Percentiles rank a stretch among this genome's conserved stretches.
phyloP scores from a whole-genome alignment of 2,888 invertebrate genomes.

The Drosophila anceps region DNA sequence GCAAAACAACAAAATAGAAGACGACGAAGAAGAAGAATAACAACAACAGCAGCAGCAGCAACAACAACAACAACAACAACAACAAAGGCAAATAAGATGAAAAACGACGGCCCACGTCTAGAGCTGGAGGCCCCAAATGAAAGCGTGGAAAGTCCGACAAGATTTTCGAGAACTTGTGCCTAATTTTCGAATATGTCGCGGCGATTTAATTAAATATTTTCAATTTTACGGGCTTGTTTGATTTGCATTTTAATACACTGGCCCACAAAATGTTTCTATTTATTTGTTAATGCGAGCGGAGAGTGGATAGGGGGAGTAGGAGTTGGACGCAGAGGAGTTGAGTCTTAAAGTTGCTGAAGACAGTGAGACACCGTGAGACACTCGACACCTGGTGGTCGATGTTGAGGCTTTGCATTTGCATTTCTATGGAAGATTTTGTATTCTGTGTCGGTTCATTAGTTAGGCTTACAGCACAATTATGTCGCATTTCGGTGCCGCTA shows the following conservation, averaged over 20 bases:
- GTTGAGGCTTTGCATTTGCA: constrained; percentile 35
- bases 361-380: constrained; percentile 56
- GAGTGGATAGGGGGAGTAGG: neutral
- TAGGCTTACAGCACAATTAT: constrained; percentile 80
- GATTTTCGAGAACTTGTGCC: constrained; percentile 41
- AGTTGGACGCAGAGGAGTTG: neutral
- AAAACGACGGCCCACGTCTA: constrained; percentile 46
- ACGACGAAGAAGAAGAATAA: constrained; percentile 33
- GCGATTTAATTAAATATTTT: constrained; percentile 80
- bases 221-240: constrained; percentile 78
- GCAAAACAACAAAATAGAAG: constrained; percentile 22
- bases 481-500: constrained; percentile 73
- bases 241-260: constrained; percentile 77
- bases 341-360: constrained; percentile 6
- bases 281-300: constrained; percentile 57
- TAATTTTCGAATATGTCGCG: constrained; percentile 65
- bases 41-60: constrained; percentile 16
- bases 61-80: constrained; percentile 22
- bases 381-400: constrained; percentile 74
- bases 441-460: constrained; percentile 75
- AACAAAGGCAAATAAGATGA: constrained; percentile 17
- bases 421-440: constrained; percentile 35
- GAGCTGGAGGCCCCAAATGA: constrained; percentile 23
- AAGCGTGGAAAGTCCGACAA: constrained; percentile 62
- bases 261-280: constrained; percentile 77